Evolutionary conservation across 1,140 invertebrate species (phyloP).

Genomic region (Drosophila watanabei): DNA sequence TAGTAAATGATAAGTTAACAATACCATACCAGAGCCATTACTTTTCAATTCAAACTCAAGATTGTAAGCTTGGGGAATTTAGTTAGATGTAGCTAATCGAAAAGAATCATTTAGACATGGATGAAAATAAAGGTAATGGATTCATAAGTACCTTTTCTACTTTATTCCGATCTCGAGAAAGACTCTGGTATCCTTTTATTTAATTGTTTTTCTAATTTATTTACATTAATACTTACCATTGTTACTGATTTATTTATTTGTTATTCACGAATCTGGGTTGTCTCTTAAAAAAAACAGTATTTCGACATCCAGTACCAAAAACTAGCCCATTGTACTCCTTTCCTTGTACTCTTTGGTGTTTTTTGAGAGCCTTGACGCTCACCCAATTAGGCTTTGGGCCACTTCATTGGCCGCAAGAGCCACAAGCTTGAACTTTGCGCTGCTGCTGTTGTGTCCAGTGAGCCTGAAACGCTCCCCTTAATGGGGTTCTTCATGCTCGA

Average conservation of each 20-base stretch:
- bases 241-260: not conserved
- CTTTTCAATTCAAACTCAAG: not conserved
- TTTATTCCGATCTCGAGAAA: not conserved
- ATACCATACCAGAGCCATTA: not conserved
- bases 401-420: slow-evolving; percentile 42
- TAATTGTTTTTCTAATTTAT: not conserved
- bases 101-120: not conserved
- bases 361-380: not conserved
- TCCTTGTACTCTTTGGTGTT: not conserved
- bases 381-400: slow-evolving; percentile 48
- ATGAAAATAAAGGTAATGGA: not conserved
- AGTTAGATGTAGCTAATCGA: not conserved
- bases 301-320: not conserved
- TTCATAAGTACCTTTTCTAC: not conserved
- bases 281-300: not conserved
- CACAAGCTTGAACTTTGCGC: slow-evolving; percentile 21
- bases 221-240: too few relatives aligned
- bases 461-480: slow-evolving; percentile 47
- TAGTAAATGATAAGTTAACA: slow-evolving; percentile 1
- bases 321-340: not conserved
- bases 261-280: not conserved
- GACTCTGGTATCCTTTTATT: not conserved
- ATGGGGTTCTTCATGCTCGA: slow-evolving; percentile 67
- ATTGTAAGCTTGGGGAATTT: not conserved
- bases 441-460: slow-evolving; percentile 31